phyloP scores from a whole-genome alignment of 2,113 vertebrate species.

The Gorsachius goisagi region DNA sequence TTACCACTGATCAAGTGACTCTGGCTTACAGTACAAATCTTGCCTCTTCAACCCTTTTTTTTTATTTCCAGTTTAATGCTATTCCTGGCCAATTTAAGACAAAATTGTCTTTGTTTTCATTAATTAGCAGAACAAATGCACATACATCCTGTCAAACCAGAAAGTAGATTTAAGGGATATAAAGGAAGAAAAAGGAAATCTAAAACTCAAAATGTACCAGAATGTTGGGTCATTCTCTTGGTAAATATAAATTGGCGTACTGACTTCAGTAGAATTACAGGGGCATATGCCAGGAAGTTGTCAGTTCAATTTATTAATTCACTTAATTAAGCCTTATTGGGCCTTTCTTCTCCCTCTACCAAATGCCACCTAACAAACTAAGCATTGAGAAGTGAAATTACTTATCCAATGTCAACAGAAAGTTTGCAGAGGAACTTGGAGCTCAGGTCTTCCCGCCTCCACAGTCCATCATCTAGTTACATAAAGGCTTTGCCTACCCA shows the following conservation, averaged over 20 bases:
- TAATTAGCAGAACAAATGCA: neutral
- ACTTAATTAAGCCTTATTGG: neutral
- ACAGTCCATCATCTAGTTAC: neutral
- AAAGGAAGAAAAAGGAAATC: neutral
- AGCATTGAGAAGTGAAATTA: neutral
- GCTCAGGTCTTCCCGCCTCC: neutral
- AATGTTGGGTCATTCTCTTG: neutral
- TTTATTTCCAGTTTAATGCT: neutral
- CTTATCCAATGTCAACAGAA: neutral
- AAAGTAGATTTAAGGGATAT: neutral
- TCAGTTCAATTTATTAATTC: neutral
- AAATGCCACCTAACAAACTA: neutral
- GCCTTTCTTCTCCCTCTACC: neutral
- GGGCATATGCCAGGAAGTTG: neutral
- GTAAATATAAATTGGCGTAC: neutral
- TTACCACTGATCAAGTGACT: neutral
- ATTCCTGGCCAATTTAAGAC: neutral
- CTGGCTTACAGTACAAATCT: neutral
- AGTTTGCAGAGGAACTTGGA: neutral
- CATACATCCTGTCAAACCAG: rapidly evolving
- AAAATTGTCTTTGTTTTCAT: neutral
- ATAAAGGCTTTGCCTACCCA: neutral
- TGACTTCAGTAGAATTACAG: neutral
- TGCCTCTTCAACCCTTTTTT: neutral
- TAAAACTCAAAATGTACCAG: neutral